Conservation (phyloP, 2,797 vertebrate species). For the Poeciliopsis presidionis region DNA sequence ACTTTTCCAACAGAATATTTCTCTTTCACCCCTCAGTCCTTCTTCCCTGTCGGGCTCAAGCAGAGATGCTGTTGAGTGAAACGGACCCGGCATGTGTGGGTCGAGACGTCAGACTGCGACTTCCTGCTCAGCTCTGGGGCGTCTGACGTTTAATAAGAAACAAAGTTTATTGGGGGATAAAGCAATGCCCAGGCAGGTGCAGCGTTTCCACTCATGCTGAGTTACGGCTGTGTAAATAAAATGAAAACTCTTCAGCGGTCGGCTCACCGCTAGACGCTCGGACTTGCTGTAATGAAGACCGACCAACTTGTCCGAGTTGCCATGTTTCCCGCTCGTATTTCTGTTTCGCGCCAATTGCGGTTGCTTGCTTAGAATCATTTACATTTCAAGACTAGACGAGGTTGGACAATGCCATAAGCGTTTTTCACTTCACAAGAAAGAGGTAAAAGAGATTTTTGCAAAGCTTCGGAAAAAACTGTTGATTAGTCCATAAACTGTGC, state of each 20-base stretch:
- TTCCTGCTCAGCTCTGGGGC: slow-evolving; percentile 36
- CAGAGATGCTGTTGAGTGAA: slow-evolving; percentile 30
- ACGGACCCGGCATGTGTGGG: slow-evolving; percentile 26
- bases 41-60: slow-evolving; percentile 16
- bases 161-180: slow-evolving; percentile 57
- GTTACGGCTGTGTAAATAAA: slow-evolving; percentile 56
- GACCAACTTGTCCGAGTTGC: neutral
- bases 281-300: slow-evolving; percentile 22
- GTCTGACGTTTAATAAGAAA: slow-evolving; percentile 41
- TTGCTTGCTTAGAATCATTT: neutral
- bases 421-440: neutral
- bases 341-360: neutral
- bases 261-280: slow-evolving; percentile 5
- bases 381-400: neutral
- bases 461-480: neutral
- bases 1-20: slow-evolving; percentile 32
- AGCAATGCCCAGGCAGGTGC: slow-evolving; percentile 61
- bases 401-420: neutral
- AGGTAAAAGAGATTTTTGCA: neutral
- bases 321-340: neutral
- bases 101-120: slow-evolving; percentile 37
- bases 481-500: neutral
- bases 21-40: slow-evolving; percentile 21
- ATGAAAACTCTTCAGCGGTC: slow-evolving; percentile 22
- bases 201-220: slow-evolving; percentile 45